Evolutionary conservation across 2,113 vertebrate species (phyloP), one percentile per base, ranked within the genome.

Genomic region (Illadopsis cleaveri): DNA sequence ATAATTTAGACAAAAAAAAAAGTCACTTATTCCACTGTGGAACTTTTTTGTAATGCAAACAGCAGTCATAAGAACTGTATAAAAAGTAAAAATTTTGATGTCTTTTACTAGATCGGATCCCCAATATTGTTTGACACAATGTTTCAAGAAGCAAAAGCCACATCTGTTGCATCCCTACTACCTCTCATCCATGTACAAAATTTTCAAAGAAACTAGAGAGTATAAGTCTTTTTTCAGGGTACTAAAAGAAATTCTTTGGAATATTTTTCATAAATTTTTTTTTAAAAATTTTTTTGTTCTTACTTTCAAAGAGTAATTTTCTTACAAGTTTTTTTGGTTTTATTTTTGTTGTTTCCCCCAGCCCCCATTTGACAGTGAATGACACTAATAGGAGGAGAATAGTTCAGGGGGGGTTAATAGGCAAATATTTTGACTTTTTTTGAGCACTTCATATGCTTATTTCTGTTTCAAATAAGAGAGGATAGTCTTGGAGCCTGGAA

Each of bases 261-360:
- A 18, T 79, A 81, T 86, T 94, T 93, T 91, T 84, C n/a, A 11
- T 86, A 57, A 70, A 81, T n/a, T 90, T 42, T 42, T 42, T 42
- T 42, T 42, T 42, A 11, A 40, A 60, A 40, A 60, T 45, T 50
- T 82, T 92, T 76, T 79, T 58, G 7, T 62, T 91, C 28, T 76
- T 90, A 9, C 18, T 86, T 68, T 56, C 30, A 69, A 79, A 44
- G 30, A 68, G 10, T 65, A 14, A 35, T 53, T 78, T 77, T 66
- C 37, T 35, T 82, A 60, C 10, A 82, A 44, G 14, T 70, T 57
- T 71, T 38, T 71, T 8, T 78, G 47, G 2, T 27, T 77, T 86
- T 50, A 50, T 58, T 50, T 68, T 76, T 58, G 23, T 0, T 1
- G 45, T 20, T 3, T 2, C 12, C 31, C 4, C 6, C n/a, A n/a